Evolutionary conservation across 2,888 invertebrate genomes (phyloP), one percentile per base, ranked within the genome.

Genomic region (Melinaea menophilus): DNA sequence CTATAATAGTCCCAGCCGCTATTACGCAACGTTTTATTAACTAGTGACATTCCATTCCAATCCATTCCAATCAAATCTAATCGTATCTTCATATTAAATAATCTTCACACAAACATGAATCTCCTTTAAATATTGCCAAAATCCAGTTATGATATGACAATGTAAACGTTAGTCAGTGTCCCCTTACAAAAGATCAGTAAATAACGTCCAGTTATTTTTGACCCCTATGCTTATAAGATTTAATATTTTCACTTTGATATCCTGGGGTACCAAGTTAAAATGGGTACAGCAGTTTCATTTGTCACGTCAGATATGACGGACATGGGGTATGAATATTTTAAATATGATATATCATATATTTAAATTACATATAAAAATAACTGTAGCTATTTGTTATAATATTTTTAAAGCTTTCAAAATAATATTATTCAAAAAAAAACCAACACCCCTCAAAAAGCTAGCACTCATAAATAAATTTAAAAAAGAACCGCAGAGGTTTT

Each of bases 281-380:
- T 79, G 84, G 86, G 72, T 62, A 59, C 65, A 57, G 69, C 71
- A 72, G 75, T 71, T 80, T 85, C 84, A 86, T 90, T 89, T 86
- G 86, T 89, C 88, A 85, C 81, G 87, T 88, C 88, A 84, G 88
- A 90, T 88, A 76, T 85, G 88, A 88, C 84, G 88, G 87, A 82
- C 86, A 75, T 75, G 83, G 86, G 87, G 83, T 83, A 86, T 86
- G 84, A 85, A 86, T 87, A 86, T 82, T 78, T 81, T 83, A 79
- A 67, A 56, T 9, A 9, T 41, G 9, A 41, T 41, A 41, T 22
- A 22, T 22, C 22, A 22, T 22, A 37, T 41, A 41, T 41, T 41
- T 41, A 41, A 41, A 41, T 41, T 41, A 9, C 41, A 41, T 3
- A 7, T 37, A 41, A 41, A 41, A 41, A 41, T 41, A 37, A 37